Conservation (phyloP, 1,140 invertebrate genomes). For the Cardiocondyla obscurior region DNA sequence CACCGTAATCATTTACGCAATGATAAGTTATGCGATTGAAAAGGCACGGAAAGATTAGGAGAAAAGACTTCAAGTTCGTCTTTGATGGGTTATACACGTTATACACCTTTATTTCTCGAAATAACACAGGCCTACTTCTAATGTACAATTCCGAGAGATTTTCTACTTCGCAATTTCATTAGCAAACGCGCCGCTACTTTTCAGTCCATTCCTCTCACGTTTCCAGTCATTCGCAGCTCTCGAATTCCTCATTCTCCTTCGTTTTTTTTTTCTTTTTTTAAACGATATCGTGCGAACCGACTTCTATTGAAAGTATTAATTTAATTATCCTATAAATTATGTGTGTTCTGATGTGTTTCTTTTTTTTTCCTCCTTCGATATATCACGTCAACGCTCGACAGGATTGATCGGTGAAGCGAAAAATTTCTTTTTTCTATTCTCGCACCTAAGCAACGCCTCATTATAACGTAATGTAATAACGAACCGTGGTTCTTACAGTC, state of each 20-base stretch:
- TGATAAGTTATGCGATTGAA: constrained; percentile 65
- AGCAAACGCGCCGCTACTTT: constrained; percentile 22
- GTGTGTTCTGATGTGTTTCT: not conserved
- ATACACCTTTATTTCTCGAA: constrained; percentile 71
- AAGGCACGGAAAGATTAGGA: constrained; percentile 81
- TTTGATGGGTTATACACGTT: constrained; percentile 70
- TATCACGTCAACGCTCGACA: constrained; percentile 7
- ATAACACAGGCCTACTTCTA: constrained; percentile 71
- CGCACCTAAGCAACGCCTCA: constrained; percentile 7
- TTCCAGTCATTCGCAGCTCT: not conserved
- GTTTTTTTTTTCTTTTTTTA: not conserved
- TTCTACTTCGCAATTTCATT: constrained; percentile 42
- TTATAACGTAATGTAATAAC: not conserved
- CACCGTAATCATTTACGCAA: not conserved
- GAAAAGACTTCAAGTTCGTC: constrained; percentile 77
- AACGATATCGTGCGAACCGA: not conserved
- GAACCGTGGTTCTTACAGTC: constrained; percentile 18
- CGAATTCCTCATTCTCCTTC: not conserved
- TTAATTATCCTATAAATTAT: constrained; percentile 9
- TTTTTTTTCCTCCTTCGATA: not conserved
- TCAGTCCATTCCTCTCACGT: constrained; percentile 10
- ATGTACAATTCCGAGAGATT: constrained; percentile 68
- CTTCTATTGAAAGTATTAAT: constrained; percentile 17
- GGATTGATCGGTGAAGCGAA: not conserved
- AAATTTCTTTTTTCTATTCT: not conserved